Evolutionary conservation across 2,113 vertebrate genomes (phyloP).

Genomic region (Stigmatopora nigra): DNA sequence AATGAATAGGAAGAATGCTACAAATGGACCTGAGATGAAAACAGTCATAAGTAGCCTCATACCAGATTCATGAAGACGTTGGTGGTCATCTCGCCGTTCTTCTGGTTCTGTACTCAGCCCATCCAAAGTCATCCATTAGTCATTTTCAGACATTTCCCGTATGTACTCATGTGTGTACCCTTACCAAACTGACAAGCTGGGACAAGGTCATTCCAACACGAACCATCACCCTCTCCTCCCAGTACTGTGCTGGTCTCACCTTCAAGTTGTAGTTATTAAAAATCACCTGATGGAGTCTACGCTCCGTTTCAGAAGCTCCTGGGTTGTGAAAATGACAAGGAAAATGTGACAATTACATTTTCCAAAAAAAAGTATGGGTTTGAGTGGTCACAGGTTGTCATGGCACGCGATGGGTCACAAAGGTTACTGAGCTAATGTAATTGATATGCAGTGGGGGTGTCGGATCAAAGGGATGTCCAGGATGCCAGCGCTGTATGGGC

Average conservation of each 20-base stretch:
- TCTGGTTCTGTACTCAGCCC: constrained; percentile 72
- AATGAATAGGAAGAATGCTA: too few species aligned
- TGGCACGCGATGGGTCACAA: constrained; percentile 39
- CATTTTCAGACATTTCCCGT: background rate
- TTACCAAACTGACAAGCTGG: constrained; percentile 85
- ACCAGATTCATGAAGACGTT: constrained; percentile 86
- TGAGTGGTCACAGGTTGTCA: constrained; percentile 36
- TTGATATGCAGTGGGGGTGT: constrained; percentile 49
- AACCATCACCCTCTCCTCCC: constrained; percentile 75
- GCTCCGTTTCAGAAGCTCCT: constrained; percentile 68
- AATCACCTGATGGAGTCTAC: constrained; percentile 68
- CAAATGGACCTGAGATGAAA: constrained; percentile 9
- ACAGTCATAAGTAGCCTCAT: constrained; percentile 32
- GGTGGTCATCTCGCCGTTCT: constrained; percentile 82
- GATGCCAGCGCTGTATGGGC: constrained; percentile 36
- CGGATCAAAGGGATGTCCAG: constrained; percentile 54
- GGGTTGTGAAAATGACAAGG: background rate
- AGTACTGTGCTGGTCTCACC: constrained; percentile 70
- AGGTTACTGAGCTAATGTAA: constrained; percentile 63
- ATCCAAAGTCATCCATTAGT: background rate
- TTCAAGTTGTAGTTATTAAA: constrained; percentile 76
- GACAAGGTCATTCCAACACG: constrained; percentile 81
- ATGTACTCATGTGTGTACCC: background rate
- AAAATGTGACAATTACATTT: too few species aligned
- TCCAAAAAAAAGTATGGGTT: background rate